These are phyloP conservation scores for Hypomecis atomaria DNA, from an alignment of 2,888 invertebrate species.

Conservation along the genomic window DNA sequence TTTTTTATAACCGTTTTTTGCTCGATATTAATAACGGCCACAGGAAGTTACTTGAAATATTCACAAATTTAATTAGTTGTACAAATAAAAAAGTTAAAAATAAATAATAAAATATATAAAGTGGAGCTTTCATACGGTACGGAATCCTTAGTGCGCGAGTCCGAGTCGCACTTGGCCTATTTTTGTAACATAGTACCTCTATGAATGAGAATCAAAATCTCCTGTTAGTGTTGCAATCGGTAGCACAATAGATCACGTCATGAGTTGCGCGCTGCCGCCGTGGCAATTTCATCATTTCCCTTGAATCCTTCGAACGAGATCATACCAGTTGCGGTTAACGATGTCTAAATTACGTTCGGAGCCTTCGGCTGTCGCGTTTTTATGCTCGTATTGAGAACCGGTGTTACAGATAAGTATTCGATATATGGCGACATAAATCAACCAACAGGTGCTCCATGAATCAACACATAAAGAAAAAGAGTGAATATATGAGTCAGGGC, in stretches of 20 bases:
- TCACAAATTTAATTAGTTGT: no score
- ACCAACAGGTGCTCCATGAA: constrained; percentile 65
- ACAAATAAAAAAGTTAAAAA: no score
- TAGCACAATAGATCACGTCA: constrained; percentile 57
- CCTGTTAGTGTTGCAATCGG: constrained; percentile 50
- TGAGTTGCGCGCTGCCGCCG: constrained; percentile 47
- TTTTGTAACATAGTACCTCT: no score
- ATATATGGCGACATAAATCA: constrained; percentile 59
- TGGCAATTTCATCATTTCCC: constrained; percentile 60
- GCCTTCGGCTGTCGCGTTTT: constrained; percentile 40
- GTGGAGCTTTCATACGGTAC: no score
- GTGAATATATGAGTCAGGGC: constrained; percentile 15
- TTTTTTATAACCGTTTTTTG: no score
- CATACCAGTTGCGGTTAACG: constrained; percentile 52
- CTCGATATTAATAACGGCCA: no score
- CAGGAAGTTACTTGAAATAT: no score
- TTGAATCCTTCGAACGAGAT: constrained; percentile 44
- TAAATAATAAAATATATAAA: no score
- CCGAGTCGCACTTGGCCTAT: no score
- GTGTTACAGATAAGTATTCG: constrained; percentile 54
- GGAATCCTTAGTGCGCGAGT: no score
- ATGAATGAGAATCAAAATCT: constrained; percentile 50
- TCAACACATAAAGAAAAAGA: constrained; percentile 57
- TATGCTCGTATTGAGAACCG: constrained; percentile 51
- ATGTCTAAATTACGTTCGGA: constrained; percentile 55